phyloP scores from a whole-genome alignment of 2,113 vertebrate species.

The Dasyprocta punctata region DNA sequence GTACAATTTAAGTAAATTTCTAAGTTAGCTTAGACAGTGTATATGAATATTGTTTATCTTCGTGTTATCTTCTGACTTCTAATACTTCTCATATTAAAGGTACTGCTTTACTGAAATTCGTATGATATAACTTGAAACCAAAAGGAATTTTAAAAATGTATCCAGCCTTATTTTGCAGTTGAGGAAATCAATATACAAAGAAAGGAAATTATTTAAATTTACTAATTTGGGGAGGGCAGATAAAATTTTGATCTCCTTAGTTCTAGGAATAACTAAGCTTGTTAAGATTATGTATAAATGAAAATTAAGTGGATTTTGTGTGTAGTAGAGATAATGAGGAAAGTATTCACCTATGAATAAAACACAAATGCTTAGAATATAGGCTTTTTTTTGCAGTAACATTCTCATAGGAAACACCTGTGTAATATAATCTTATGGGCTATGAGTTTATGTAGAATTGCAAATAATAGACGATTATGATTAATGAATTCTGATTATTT shows the following conservation, averaged over 20 bases:
- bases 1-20: neutral
- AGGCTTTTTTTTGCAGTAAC: neutral
- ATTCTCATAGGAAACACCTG: neutral
- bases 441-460: neutral
- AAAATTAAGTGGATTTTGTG: neutral
- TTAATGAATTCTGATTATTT: conserved; percentile 26
- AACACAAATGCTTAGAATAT: conserved; percentile 10
- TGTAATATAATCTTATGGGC: neutral
- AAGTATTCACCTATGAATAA: neutral
- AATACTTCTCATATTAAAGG: neutral
- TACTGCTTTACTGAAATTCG: neutral
- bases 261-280: conserved; percentile 38
- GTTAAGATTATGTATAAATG: neutral
- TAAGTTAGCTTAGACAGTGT: neutral
- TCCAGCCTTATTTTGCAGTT: neutral
- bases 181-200: neutral
- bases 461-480: conserved; percentile 25
- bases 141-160: neutral
- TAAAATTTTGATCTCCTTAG: conserved; percentile 7
- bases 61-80: neutral
- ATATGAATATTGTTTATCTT: neutral
- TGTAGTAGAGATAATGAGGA: neutral
- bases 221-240: neutral
- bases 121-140: neutral
- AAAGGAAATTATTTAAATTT: neutral